Evolutionary conservation across 2,797 vertebrate genomes (phyloP).

Genomic region (Anguilla pacifica): DNA sequence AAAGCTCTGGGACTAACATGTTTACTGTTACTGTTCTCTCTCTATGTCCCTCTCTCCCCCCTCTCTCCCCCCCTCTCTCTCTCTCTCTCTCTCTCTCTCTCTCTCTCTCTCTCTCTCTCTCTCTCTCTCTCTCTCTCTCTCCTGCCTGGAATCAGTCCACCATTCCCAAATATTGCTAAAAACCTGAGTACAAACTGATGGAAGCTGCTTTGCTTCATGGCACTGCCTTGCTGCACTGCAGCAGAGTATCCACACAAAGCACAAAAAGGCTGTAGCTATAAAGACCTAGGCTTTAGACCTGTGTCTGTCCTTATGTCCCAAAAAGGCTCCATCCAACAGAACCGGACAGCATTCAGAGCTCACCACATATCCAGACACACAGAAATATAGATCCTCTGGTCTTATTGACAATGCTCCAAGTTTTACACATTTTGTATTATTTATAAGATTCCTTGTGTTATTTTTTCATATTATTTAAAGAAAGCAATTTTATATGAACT

Average conservation of each 20-base stretch:
- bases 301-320: neutral
- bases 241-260: constrained; percentile 77
- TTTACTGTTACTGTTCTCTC: constrained; percentile 39
- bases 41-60: constrained; percentile 31
- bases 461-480: neutral
- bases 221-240: constrained; percentile 87
- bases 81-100: constrained; percentile 16
- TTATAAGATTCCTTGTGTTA: neutral
- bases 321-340: neutral
- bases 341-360: neutral
- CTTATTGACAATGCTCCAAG: neutral
- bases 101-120: constrained; percentile 7
- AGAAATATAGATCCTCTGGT: neutral
- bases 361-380: neutral
- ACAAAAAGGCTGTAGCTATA: constrained; percentile 36
- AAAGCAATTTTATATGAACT: neutral
- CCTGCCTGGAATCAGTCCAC: constrained; percentile 72
- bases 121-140: constrained; percentile 26
- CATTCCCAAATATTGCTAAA: constrained; percentile 64
- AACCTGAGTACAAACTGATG: constrained; percentile 61
- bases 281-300: constrained; percentile 2
- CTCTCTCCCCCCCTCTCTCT: constrained; percentile 23
- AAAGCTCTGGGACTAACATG: constrained; percentile 54
- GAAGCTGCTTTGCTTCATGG: constrained; percentile 67
- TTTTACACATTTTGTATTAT: neutral